These are phyloP conservation scores for Dicycla oo DNA, from an alignment of 2,888 invertebrate genomes.

Conservation along the genomic window DNA sequence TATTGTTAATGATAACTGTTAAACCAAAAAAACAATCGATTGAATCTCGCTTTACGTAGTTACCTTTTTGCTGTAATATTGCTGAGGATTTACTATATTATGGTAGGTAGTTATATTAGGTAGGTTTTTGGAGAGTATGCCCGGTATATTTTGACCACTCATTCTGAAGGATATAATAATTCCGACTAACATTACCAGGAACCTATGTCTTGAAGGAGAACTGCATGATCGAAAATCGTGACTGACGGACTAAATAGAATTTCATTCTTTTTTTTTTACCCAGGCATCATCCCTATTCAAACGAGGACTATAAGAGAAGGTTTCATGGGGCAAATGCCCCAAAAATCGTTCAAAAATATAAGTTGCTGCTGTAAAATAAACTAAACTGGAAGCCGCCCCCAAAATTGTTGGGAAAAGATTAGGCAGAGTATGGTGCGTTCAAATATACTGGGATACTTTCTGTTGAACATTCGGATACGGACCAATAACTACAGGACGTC, in stretches of 20 bases:
- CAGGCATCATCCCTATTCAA: neutral
- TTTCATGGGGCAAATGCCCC: neutral
- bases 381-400: neutral
- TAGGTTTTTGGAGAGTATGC: conserved; percentile 46
- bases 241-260: too few species aligned
- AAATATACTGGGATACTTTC: conserved; percentile 54
- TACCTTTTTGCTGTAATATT: conserved; percentile 69
- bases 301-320: neutral
- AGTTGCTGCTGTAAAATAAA: neutral
- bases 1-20: conserved; percentile 59
- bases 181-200: neutral
- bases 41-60: conserved; percentile 70
- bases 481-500: conserved; percentile 84
- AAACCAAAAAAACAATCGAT: conserved; percentile 76
- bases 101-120: conserved; percentile 29
- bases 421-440: neutral
- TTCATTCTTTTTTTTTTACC: too few species aligned
- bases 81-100: conserved; percentile 44
- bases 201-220: neutral
- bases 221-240: too few species aligned
- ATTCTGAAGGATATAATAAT: neutral
- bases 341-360: neutral
- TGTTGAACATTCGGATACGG: conserved; percentile 71
- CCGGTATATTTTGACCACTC: conserved; percentile 28
- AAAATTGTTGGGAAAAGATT: neutral